Base-by-base conservation (phyloP, 1,140 invertebrate species). In the Apolygus lucorum region DNA sequence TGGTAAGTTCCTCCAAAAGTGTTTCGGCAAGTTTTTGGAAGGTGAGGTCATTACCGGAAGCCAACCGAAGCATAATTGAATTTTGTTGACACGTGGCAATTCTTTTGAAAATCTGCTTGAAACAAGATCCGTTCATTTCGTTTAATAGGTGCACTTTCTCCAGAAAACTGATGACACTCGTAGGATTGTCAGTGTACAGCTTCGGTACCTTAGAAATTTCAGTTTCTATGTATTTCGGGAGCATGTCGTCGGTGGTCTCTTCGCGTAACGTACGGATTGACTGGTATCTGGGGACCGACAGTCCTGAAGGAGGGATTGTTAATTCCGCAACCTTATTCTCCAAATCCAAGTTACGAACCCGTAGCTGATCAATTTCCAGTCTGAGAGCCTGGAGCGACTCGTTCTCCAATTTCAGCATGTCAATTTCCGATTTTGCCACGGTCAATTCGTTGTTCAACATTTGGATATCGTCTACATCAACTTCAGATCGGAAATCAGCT, bases 81-180 rank as follows among this genome's bases (percentile, higher is more conserved):
- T 49, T 49, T 17, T 49, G 34, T 49, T 17, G 34, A 49, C 34
- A 8, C 34, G 34, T 49, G 34, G 34, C 34, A 49, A 49, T 49
- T 49, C 34, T 49, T 49, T 49, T 49, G 34, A 49, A 49, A 49
- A 49, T 49, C 34, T 49, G 34, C 34, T 49, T 49, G 34, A 49
- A 49, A 49, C 34, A 49, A 49, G 34, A 49, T 49, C 34, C 34
- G 34, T 49, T 49, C 34, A 49, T 49, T 49, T 49, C 34, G 34
- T 49, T 49, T 49, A 49, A 49, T 49, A 49, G 34, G 34, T 49
- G 34, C 34, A 49, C 34, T 49, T 49, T 49, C 34, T 49, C 34
- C 34, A 49, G 34, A 49, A 49, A 49, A 49, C 34, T 49, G 34
- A 49, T 49, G 34, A 49, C 34, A 49, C 34, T 49, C 34, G 34